Evolutionary conservation across 2,888 invertebrate genomes (phyloP).

Genomic region (Xestia xanthographa): DNA sequence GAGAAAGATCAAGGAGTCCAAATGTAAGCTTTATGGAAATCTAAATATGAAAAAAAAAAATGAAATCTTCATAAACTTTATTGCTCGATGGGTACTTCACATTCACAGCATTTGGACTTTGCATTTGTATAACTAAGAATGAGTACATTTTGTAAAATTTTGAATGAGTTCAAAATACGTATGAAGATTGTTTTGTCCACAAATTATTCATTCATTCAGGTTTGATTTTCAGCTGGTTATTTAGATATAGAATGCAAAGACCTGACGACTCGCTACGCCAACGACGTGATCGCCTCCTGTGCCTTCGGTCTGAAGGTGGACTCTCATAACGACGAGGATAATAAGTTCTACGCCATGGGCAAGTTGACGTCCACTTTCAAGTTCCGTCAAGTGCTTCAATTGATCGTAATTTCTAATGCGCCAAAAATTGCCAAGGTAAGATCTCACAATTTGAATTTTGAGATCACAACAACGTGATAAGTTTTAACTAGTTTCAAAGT

Average conservation of each 20-base stretch:
- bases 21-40: conserved; percentile 36
- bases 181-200: too few relatives aligned
- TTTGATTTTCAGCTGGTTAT: conserved; percentile 64
- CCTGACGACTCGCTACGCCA: conserved; percentile 84
- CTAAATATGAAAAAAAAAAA: too few relatives aligned
- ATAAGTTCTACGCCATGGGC: conserved; percentile 89
- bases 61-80: too few relatives aligned
- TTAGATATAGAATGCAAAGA: conserved; percentile 85
- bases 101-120: too few relatives aligned
- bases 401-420: conserved; percentile 66
- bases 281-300: conserved; percentile 89
- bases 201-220: too few relatives aligned
- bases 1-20: background rate
- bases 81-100: too few relatives aligned
- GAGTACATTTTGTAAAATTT: too few relatives aligned
- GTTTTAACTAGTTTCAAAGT: conserved; percentile 9
- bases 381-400: conserved; percentile 66
- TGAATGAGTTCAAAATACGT: too few relatives aligned
- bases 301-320: conserved; percentile 89
- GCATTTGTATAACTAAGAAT: too few relatives aligned
- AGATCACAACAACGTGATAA: background rate
- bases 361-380: conserved; percentile 80
- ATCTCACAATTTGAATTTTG: background rate
- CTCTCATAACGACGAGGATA: conserved; percentile 87
- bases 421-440: conserved; percentile 70